These are phyloP conservation scores for Acanthosepion pharaonis DNA, from an alignment of 2,888 invertebrate genomes.

Conservation along the genomic window DNA sequence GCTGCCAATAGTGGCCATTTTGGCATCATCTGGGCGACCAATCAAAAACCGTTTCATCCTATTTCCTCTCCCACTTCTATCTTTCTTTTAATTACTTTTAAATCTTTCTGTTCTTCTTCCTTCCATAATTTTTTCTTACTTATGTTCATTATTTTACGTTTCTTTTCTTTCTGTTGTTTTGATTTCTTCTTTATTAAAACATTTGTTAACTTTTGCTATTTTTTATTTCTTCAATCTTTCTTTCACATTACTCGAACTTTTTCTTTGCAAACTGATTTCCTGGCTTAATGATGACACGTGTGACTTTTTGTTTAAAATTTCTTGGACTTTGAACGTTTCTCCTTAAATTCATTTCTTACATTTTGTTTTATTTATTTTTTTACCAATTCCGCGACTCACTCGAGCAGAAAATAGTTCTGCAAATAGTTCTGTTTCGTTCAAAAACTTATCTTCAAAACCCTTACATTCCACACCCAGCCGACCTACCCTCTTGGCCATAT, in stretches of 20 bases:
- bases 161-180: not conserved
- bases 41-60: not conserved
- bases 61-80: not conserved
- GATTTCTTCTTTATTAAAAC: not conserved
- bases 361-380: not conserved
- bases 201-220: not conserved
- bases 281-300: not conserved
- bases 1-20: not conserved
- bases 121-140: no score
- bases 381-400: not conserved
- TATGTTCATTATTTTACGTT: no score
- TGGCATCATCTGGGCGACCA: not conserved
- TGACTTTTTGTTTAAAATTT: not conserved
- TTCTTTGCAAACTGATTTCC: not conserved
- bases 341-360: not conserved
- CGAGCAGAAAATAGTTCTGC: not conserved
- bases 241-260: no score
- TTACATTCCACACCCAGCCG: not conserved
- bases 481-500: not conserved
- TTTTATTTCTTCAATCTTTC: not conserved
- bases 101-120: not conserved
- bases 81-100: not conserved
- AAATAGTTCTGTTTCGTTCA: not conserved
- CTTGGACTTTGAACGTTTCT: not conserved
- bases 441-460: not conserved